phyloP scores from a whole-genome alignment of 1,140 invertebrate species.

The Amphibalanus amphitrite region DNA sequence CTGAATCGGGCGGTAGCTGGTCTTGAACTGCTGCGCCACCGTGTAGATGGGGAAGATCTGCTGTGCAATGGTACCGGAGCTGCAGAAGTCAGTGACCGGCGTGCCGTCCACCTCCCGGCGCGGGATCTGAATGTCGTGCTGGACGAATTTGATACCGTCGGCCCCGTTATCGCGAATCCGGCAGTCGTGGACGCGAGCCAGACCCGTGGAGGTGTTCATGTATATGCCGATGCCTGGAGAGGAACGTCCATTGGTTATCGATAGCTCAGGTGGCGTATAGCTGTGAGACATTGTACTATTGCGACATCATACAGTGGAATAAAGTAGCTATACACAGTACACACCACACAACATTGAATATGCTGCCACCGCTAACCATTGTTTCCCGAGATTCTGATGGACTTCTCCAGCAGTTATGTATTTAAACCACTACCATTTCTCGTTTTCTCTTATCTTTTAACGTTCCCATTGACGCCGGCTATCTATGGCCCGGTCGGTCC shows the following conservation, averaged over 20 bases:
- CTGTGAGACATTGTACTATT: neutral
- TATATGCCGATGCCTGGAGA: conserved; percentile 27
- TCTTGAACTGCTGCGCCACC: conserved; percentile 19
- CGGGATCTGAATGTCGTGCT: neutral
- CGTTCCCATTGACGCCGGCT: no score
- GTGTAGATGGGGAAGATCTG: conserved; percentile 50
- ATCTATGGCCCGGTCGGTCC: no score
- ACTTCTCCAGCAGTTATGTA: no score
- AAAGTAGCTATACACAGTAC: neutral
- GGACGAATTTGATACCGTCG: conserved; percentile 54
- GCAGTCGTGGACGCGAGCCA: conserved; percentile 49
- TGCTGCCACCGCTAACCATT: neutral
- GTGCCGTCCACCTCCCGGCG: conserved; percentile 22
- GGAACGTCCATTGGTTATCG: no score
- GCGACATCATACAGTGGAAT: neutral
- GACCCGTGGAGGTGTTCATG: conserved; percentile 66
- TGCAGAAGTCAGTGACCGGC: conserved; percentile 43
- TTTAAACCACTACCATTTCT: no score
- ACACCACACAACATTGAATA: neutral
- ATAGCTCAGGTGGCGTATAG: neutral
- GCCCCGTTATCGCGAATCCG: conserved; percentile 55
- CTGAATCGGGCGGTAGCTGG: conserved; percentile 35
- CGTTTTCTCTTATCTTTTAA: no score
- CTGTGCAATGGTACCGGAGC: conserved; percentile 53
- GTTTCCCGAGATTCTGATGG: no score